Percentiles rank a stretch among this genome's conserved stretches.
Conservation (phyloP, 2,113 vertebrate genomes). For the Actinemys pallida region DNA sequence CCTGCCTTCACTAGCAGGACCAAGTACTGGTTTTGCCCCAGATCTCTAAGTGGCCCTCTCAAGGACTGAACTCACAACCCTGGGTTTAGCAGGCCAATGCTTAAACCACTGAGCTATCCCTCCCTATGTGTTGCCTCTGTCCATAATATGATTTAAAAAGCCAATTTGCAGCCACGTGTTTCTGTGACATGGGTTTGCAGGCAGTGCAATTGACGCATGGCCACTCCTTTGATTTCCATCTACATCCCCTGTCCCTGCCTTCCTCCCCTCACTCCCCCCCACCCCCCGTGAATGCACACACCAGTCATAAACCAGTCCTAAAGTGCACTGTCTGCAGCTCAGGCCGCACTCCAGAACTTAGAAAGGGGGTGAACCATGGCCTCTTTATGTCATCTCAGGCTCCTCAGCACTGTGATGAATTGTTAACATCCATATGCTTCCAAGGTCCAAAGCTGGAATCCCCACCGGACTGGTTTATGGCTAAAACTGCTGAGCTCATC, state of each 20-base stretch:
- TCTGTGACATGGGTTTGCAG: neutral
- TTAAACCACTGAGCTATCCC: no score
- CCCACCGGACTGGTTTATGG: neutral
- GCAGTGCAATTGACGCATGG: neutral
- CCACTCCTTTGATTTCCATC: neutral
- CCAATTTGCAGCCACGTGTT: neutral
- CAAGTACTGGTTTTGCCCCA: no score
- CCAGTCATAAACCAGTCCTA: neutral
- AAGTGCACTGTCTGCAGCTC: neutral
- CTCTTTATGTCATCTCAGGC: neutral
- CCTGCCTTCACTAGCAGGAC: no score
- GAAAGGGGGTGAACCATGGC: neutral
- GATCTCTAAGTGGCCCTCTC: no score
- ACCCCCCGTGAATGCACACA: neutral
- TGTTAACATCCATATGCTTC: neutral
- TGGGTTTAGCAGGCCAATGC: no score
- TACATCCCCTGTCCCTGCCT: neutral
- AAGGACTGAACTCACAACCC: no score
- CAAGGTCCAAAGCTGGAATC: neutral
- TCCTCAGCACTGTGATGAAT: neutral
- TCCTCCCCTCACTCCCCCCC: no score
- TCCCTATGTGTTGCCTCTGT: neutral
- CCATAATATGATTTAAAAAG: neutral
- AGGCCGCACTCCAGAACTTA: fast-evolving
- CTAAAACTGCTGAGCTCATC: slow-evolving; percentile 31